Base-by-base conservation (phyloP, 2,888 invertebrate genomes). In the Polymixis flavicincta region DNA sequence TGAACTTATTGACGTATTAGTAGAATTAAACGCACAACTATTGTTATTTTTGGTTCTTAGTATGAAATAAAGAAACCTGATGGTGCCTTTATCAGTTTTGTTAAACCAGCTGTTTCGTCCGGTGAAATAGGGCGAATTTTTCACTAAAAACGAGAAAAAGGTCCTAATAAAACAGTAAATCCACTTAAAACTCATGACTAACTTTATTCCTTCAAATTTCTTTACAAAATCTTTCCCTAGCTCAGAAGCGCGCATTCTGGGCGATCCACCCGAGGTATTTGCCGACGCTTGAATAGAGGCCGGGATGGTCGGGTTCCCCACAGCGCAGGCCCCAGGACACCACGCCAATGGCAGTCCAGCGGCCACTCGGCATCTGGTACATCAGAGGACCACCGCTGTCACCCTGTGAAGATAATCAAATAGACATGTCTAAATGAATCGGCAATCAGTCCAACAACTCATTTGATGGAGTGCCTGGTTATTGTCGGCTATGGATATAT, bases 321-420 rank as follows among this genome's bases (percentile, higher is more conserved):
- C 99, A 99, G 5, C 98, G 97, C 55, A 98, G 97, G 22, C 98
- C 98, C 98, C 98, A 98, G 0, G 98, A 98, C 0, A 99, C 98
- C 73, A 99, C 97, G 1, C 98, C 99, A 63, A 98, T 97, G 48
- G 97, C 97, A 0, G 98, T 97, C 98, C 98, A 98, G 65, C 98
- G 97, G 0, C 97, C 97, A 90, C 98, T 98, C 2, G 97, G 95
- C 89, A 98, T 94, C 91, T 98, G 98, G 87, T 97, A 97, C 93
- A 98, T 96, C 54, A 99, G 93, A 0, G 99, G 98, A 0, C 99
- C 99, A 19, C 98, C 98, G 13, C 98, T 98, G 92, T 98, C 98
- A 17, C 98, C 98, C 98, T 98, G 93, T 1, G 92, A 75, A 55
- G 66, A 32, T 55, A 0, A n/a, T n/a, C n/a, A 54, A 52, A 52